Conservation (phyloP, 2,888 invertebrate genomes). For the Himalopsyche japonica region DNA sequence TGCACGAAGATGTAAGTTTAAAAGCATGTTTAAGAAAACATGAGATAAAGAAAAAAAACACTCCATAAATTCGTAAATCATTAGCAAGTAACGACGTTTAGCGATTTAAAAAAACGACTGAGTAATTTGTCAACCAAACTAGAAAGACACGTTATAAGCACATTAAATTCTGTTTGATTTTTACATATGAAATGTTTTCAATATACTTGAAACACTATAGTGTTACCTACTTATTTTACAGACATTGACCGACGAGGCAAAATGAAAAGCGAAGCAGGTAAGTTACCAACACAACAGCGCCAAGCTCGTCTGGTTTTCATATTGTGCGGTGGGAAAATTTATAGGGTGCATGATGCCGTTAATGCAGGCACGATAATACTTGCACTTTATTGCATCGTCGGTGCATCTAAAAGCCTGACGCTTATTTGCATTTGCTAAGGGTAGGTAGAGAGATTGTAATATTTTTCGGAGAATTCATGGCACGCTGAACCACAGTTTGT, state of each 20-base stretch:
- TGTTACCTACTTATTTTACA: neutral
- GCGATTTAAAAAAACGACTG: too few species aligned
- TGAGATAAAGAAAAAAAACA: too few species aligned
- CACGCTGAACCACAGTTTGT: neutral
- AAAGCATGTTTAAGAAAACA: too few species aligned
- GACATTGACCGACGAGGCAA: neutral
- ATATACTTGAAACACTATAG: too few species aligned
- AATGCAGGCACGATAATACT: constrained; percentile 34
- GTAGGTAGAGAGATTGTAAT: neutral
- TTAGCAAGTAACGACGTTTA: too few species aligned
- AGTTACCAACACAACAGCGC: neutral
- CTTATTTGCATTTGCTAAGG: neutral
- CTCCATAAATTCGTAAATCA: too few species aligned
- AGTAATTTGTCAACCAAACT: too few species aligned
- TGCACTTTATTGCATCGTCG: constrained; percentile 36
- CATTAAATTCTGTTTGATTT: too few species aligned
- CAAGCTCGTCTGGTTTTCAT: constrained; percentile 8
- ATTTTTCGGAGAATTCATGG: neutral
- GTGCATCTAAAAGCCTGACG: neutral
- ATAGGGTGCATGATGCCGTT: constrained; percentile 36
- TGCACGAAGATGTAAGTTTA: too few species aligned
- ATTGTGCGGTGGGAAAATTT: constrained; percentile 35
- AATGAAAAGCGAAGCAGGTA: neutral
- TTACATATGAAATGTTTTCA: too few species aligned
- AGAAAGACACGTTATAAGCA: too few species aligned